Evolutionary conservation across 2,888 invertebrate genomes (phyloP).

Genomic region (Campoletis raptor): DNA sequence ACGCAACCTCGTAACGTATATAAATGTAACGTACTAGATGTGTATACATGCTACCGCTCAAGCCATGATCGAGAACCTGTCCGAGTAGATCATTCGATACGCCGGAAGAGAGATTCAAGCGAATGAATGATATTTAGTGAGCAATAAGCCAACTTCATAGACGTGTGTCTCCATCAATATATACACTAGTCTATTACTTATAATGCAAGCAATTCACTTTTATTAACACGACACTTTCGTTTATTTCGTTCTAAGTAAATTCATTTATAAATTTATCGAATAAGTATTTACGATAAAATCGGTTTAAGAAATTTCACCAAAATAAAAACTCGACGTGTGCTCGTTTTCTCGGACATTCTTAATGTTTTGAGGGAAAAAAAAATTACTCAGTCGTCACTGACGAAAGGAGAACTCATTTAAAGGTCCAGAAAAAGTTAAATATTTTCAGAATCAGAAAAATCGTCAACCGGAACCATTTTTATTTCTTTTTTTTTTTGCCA

Average conservation of each 20-base stretch:
- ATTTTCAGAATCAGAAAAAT: too few species aligned
- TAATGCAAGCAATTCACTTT: neutral
- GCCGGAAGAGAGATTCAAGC: constrained; percentile 68
- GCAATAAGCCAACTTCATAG: constrained; percentile 50
- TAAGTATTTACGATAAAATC: neutral
- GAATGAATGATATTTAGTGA: constrained; percentile 61
- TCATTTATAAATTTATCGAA: constrained; percentile 9
- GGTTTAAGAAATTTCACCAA: neutral
- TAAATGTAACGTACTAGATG: constrained; percentile 25
- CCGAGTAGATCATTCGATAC: constrained; percentile 69
- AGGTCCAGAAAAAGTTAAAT: too few species aligned
- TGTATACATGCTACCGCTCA: neutral
- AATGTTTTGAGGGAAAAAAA: too few species aligned
- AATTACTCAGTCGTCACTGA: too few species aligned
- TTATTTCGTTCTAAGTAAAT: constrained; percentile 4
- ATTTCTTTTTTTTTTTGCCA: too few species aligned
- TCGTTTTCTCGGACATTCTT: too few species aligned
- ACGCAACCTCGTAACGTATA: constrained; percentile 25
- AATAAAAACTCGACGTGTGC: too few species aligned
- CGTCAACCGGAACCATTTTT: too few species aligned
- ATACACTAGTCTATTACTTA: neutral
- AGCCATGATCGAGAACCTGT: constrained; percentile 65
- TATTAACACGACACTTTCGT: constrained; percentile 24
- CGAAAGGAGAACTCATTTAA: too few species aligned
- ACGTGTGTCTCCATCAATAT: constrained; percentile 46